Evolutionary conservation across 2,888 invertebrate genomes (phyloP).

Genomic region (Coecobrya sp.): DNA sequence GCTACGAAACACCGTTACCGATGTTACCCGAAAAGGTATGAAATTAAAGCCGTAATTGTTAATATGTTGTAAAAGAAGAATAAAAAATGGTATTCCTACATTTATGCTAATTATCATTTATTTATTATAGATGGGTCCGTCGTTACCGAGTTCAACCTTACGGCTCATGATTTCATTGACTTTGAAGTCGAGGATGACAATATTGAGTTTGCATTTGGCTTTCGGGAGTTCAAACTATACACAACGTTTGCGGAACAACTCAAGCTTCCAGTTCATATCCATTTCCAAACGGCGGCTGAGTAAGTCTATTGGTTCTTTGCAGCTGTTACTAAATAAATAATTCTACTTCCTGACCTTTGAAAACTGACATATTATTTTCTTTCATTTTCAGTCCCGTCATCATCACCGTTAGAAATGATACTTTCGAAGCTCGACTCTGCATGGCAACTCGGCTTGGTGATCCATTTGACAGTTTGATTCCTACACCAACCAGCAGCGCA

Average conservation of each 20-base stretch:
- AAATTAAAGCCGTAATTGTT: not conserved
- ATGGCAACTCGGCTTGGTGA: conserved; percentile 63
- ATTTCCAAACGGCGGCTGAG: conserved; percentile 80
- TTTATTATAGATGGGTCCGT: conserved; percentile 83
- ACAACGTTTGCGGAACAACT: conserved; percentile 83
- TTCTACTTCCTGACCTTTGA: not conserved
- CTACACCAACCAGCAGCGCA: not conserved
- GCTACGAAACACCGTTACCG: conserved; percentile 82
- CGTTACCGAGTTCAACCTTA: conserved; percentile 83
- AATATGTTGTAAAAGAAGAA: not conserved
- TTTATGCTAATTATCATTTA: not conserved
- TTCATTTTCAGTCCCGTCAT: conserved; percentile 78
- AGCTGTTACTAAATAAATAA: too few relatives aligned
- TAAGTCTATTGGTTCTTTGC: too few relatives aligned
- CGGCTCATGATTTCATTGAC: conserved; percentile 83
- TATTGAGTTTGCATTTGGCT: conserved; percentile 81
- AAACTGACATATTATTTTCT: not conserved
- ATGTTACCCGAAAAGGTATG: conserved; percentile 83
- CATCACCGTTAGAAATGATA: conserved; percentile 66
- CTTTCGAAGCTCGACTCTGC: conserved; percentile 75
- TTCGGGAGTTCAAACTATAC: conserved; percentile 84
- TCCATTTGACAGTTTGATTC: conserved; percentile 39
- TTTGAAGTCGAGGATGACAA: conserved; percentile 73
- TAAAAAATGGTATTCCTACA: not conserved
- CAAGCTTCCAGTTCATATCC: conserved; percentile 81